A percentile compares a stretch with the other conserved stretches of the same genome.
phyloP scores from a whole-genome alignment of 2,797 vertebrate genomes.

The Myotis daubentonii region DNA sequence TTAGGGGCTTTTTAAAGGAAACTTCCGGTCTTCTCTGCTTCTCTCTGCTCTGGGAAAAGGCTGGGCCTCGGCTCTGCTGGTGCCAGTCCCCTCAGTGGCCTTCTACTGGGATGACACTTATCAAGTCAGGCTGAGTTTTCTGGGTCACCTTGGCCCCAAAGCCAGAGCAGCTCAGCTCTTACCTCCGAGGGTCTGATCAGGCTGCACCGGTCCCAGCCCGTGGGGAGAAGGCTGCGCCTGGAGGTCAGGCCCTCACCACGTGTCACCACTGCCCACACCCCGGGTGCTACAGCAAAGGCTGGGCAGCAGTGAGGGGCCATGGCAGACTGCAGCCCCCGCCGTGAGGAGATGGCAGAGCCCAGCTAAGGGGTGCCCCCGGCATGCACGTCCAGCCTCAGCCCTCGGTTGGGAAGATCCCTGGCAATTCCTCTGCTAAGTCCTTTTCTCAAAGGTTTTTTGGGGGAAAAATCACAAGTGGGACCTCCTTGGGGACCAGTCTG shows the following conservation, averaged over 20 bases:
- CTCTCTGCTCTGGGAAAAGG: constrained; percentile 21
- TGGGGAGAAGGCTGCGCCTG: not conserved
- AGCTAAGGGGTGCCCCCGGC: too few relatives aligned
- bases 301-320: not conserved
- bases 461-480: not conserved
- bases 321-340: rapidly evolving
- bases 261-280: not conserved
- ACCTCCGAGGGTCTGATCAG: not conserved
- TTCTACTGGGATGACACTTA: not conserved
- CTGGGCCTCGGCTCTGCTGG: not conserved
- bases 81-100: not conserved
- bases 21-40: not conserved
- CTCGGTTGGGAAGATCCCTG: not conserved
- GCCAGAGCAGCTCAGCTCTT: not conserved
- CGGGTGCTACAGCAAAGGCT: rapidly evolving
- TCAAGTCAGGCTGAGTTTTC: not conserved
- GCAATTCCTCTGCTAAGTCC: not conserved
- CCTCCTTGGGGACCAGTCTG: not conserved
- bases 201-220: rapidly evolving
- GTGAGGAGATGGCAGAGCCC: not conserved
- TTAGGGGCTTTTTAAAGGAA: constrained; percentile 34
- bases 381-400: not conserved
- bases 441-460: not conserved
- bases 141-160: not conserved
- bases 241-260: not conserved